A percentile compares a stretch with the other conserved stretches of the same genome.
These are phyloP conservation scores for Propithecus deckenii DNA, from an alignment of 2,797 vertebrate species.

Conservation along the genomic window DNA sequence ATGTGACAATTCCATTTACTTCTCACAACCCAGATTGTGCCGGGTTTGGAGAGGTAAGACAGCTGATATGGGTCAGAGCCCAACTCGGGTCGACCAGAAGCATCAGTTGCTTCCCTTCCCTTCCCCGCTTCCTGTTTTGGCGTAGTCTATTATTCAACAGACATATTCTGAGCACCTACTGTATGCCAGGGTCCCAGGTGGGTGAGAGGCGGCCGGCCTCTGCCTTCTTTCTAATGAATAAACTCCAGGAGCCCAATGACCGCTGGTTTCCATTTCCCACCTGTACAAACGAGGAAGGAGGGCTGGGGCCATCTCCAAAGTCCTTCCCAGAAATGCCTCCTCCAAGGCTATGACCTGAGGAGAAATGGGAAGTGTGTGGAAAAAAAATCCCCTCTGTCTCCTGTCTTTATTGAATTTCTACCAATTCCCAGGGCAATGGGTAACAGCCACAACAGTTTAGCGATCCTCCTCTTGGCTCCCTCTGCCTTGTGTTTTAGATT, in stretches of 20 bases:
- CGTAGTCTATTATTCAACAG: neutral
- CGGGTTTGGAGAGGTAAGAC: neutral
- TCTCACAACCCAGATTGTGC: neutral
- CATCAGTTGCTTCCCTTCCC: neutral
- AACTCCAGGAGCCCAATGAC: fast-evolving
- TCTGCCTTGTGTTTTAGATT: conserved; percentile 50
- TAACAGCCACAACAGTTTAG: fast-evolving
- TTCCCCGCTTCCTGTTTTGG: neutral
- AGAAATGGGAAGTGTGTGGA: neutral
- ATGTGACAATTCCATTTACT: fast-evolving
- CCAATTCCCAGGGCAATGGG: neutral
- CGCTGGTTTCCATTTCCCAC: fast-evolving
- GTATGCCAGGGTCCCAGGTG: neutral
- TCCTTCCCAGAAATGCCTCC: neutral
- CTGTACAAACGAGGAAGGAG: fast-evolving
- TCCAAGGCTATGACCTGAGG: neutral
- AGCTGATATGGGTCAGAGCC: fast-evolving
- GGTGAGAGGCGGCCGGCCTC: neutral
- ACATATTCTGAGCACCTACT: neutral
- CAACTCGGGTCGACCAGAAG: fast-evolving
- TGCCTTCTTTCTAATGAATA: fast-evolving
- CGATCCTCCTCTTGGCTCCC: neutral
- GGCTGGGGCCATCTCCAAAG: too few species aligned
- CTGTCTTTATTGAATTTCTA: neutral
- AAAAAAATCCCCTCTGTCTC: neutral